Base-by-base conservation (phyloP, 1,140 invertebrate genomes). In the Conus betulinus region DNA sequence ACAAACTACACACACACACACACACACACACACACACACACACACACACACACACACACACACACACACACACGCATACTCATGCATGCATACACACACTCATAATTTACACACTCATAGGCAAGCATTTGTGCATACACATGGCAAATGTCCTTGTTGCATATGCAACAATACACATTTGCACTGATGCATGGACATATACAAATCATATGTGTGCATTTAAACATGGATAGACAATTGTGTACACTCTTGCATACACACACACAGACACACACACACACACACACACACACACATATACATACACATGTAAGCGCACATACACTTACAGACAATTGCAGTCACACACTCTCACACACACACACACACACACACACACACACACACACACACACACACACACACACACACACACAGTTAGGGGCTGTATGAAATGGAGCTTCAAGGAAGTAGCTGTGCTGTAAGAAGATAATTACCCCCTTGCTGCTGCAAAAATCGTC, bases 351-450 rank as follows among this genome's bases (percentile, higher is more conserved):
- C 63, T 63, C 83, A 84, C 83, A 84, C 55, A 67, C 83, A 84
- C 83, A 84, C 63, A 67, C 83, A 84, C 55, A 84, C 27, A 84
- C 53, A 84, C 83, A 63, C 57, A 27, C 53, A 60, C 53, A 84
- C 82, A 57, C 6, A 57, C 8, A 39, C 20, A 25, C 5, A 39
- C 76, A 78, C 27, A 25, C 76, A 78, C n/a, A 78, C 76, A 78
- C 76, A 78, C 76, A 78, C 76, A 7, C 25, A 78, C 76, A 78
- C 76, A 78, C 6, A 78, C 76, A 78, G n/a, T 57, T 13, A 7
- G 13, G 6, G 6, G 55, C 55, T 7, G 55, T 57, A 7, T 7
- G 13, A 57, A 57, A 57, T 7, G 55, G 55, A 57, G 55, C 55
- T 57, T 57, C 55, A 57, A 13, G 55, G 55, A 57, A 57, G 13